These are phyloP conservation scores for Centropus unirufus DNA, from an alignment of 2,113 vertebrate genomes.

Conservation along the genomic window DNA sequence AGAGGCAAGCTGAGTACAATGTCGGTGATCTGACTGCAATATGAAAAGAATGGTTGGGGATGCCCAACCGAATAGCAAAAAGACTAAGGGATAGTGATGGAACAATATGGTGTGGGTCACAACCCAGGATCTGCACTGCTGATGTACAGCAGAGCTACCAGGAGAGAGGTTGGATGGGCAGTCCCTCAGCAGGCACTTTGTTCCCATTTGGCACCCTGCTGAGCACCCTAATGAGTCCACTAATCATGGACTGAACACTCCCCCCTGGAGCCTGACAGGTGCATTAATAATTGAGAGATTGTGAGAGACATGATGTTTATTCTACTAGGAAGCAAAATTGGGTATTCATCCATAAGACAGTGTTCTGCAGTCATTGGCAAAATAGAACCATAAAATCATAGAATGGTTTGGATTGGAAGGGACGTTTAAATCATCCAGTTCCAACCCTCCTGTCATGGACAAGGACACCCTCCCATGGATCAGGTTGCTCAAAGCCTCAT, in stretches of 20 bases:
- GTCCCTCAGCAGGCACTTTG: neutral
- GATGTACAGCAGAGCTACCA: neutral
- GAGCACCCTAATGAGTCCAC: neutral
- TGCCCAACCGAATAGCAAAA: neutral
- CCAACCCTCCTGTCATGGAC: too few species aligned
- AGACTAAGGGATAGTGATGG: neutral
- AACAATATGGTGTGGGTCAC: neutral
- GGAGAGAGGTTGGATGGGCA: neutral
- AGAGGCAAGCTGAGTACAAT: neutral
- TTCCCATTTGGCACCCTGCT: too few species aligned
- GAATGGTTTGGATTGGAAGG: too few species aligned
- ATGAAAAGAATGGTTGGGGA: neutral
- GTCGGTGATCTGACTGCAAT: neutral
- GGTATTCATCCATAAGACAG: neutral
- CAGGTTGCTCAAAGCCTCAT: too few species aligned
- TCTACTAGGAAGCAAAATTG: neutral
- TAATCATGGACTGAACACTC: neutral
- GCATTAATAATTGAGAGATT: neutral
- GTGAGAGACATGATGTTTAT: neutral
- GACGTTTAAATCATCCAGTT: too few species aligned
- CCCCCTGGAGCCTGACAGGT: neutral
- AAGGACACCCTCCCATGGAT: too few species aligned
- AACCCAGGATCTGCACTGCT: neutral
- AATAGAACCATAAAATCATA: too few species aligned
- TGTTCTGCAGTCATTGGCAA: neutral